Percentiles rank a stretch among this genome's conserved stretches.
phyloP scores from a whole-genome alignment of 2,113 vertebrate species.

The Hucho hucho region DNA sequence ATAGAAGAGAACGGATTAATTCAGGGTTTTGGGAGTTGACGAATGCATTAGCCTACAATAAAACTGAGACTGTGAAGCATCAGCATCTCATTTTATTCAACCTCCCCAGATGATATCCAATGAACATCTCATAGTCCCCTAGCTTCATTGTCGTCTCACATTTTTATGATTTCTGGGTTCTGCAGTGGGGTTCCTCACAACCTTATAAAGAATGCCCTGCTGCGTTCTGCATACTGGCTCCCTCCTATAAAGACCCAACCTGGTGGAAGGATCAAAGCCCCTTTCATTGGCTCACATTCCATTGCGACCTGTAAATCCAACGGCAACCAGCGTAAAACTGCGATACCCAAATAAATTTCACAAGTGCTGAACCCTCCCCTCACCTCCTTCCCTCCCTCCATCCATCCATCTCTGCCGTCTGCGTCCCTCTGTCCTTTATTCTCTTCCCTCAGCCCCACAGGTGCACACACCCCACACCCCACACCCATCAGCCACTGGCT shows the following conservation, averaged over 20 bases:
- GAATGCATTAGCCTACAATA: conserved; percentile 17
- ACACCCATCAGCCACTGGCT: background rate
- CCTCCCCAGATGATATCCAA: background rate
- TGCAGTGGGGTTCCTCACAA: conserved; percentile 56
- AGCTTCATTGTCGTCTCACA: conserved; percentile 51
- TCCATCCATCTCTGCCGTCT: background rate
- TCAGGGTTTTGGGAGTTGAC: conserved; percentile 7
- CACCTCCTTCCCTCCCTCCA: conserved; percentile 9
- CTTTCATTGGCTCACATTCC: conserved; percentile 72
- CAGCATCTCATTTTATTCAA: conserved; percentile 14
- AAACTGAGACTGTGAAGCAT: conserved; percentile 1
- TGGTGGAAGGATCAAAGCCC: conserved; percentile 65
- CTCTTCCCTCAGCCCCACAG: conserved; percentile 44
- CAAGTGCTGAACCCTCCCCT: conserved; percentile 47
- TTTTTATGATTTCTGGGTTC: conserved; percentile 62
- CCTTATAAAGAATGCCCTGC: conserved; percentile 65
- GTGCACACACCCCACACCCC: conserved; percentile 23
- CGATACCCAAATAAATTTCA: conserved; percentile 72
- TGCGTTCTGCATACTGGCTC: conserved; percentile 49
- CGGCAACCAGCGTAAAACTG: conserved; percentile 67
- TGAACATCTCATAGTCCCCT: conserved; percentile 17
- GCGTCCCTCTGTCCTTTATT: conserved; percentile 4
- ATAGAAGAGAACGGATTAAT: background rate
- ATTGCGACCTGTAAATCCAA: conserved; percentile 71
- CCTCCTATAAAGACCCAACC: conserved; percentile 63